Percentiles rank a stretch among this genome's conserved stretches.
Evolutionary conservation across 2,888 invertebrate genomes (phyloP).

Genomic region (Eumerus sabulonum): DNA sequence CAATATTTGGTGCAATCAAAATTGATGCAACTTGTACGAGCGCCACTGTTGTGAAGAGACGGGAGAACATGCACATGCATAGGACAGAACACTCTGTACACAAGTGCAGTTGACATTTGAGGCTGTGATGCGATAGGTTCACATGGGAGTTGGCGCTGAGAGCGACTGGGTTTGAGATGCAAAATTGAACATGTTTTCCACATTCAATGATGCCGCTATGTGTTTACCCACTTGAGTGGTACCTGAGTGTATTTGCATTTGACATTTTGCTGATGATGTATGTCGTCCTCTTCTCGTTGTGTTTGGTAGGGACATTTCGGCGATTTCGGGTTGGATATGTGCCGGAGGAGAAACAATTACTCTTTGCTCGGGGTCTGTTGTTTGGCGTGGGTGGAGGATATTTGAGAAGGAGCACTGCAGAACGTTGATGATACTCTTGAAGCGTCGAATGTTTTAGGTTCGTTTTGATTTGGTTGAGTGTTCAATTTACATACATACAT

Average conservation of each 20-base stretch:
- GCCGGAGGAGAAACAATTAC: background rate
- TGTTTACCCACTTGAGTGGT: conserved; percentile 62
- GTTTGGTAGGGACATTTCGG: background rate
- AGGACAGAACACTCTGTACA: conserved; percentile 9
- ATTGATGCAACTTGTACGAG: conserved; percentile 57
- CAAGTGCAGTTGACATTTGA: conserved; percentile 54
- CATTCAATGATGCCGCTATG: conserved; percentile 48
- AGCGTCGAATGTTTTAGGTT: no score
- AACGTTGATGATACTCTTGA: no score
- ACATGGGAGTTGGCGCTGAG: background rate
- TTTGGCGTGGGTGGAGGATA: no score
- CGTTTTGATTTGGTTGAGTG: no score
- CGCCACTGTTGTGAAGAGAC: conserved; percentile 24
- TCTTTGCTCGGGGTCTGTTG: background rate
- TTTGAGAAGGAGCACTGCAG: no score
- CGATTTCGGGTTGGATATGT: background rate
- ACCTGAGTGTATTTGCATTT: conserved; percentile 64
- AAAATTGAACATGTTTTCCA: conserved; percentile 61
- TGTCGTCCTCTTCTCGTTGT: conserved; percentile 35
- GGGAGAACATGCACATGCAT: conserved; percentile 13
- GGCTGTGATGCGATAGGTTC: conserved; percentile 4
- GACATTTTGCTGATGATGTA: conserved; percentile 63
- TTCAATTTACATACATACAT: no score
- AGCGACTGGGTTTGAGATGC: background rate
- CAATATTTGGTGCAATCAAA: conserved; percentile 62